Base-by-base conservation (phyloP, 1,140 invertebrate species). In the Pseudomyrmex dendroicus region DNA sequence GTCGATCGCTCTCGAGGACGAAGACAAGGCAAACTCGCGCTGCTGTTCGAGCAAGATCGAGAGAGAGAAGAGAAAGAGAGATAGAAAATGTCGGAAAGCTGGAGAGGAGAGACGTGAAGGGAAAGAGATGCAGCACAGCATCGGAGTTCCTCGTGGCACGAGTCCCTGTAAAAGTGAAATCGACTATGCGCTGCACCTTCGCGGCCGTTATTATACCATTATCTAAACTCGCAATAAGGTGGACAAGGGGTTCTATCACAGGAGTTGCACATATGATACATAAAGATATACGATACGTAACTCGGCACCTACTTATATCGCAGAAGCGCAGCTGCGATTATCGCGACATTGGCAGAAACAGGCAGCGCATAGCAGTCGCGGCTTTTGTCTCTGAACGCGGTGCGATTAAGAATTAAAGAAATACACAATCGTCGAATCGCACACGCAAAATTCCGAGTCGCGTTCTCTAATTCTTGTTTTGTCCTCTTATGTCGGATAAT, bases 151-250 rank as follows among this genome's bases (percentile, higher is more conserved):
- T 17, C 7, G 1, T 25, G 57, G 17, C 25, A 17, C 22, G 5
- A 78, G 67, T 63, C 80, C 76, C 68, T 84, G 52, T 84, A 84
- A 92, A 92, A 92, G 91, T 91, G 91, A 92, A 92, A 92, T 92
- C 91, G 90, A 86, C 82, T 76, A 83, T 82, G 83, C 66, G 73
- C 56, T 35, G 35, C 70, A 57, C 50, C 85, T 88, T 85, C 83
- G 87, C 64, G 87, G 73, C 73, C 73, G 78, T 89, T 89, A 89
- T 89, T 89, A 85, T 87, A 87, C 35, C 66, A 56, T 87, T 89
- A 89, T 88, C 67, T 66, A 84, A 77, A 54, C n/a, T 87, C 78
- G 84, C 73, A 3, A 25, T 25, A 25, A 0, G 25, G 25, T 25
- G 25, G 25, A 3, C 25, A 25, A 25, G 3, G 3, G 25, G 25